Evolutionary conservation across 2,113 vertebrate genomes (phyloP).

Genomic region (Caloenas nicobarica): DNA sequence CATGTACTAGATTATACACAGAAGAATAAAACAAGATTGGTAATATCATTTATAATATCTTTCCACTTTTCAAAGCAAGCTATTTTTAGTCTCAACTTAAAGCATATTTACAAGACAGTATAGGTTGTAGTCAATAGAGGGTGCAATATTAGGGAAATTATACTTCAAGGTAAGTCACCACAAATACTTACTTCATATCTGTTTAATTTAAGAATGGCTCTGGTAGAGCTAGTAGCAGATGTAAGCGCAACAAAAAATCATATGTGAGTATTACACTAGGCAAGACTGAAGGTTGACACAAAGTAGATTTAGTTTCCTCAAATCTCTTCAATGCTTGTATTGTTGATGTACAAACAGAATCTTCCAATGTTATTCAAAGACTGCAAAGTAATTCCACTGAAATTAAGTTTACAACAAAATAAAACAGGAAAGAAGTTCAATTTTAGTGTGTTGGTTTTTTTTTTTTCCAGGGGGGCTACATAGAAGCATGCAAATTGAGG

Average conservation of each 20-base stretch:
- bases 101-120: not conserved
- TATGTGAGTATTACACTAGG: not conserved
- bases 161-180: not conserved
- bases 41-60: not conserved
- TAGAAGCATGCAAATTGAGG: not conserved
- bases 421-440: not conserved
- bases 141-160: not conserved
- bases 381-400: not conserved
- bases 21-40: not conserved
- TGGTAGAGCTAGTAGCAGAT: not conserved
- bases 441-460: not conserved
- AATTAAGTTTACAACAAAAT: not conserved
- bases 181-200: not conserved
- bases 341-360: not conserved
- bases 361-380: not conserved
- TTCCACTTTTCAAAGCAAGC: not conserved
- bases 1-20: not conserved
- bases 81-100: not conserved
- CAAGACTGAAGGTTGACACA: not conserved
- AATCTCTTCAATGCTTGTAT: not conserved
- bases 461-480: not conserved
- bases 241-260: not conserved
- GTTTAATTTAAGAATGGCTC: not conserved
- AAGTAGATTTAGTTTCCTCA: not conserved
- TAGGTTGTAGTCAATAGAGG: not conserved